Conservation (phyloP, 2,888 invertebrate genomes). For the Notodonta dromedarius region DNA sequence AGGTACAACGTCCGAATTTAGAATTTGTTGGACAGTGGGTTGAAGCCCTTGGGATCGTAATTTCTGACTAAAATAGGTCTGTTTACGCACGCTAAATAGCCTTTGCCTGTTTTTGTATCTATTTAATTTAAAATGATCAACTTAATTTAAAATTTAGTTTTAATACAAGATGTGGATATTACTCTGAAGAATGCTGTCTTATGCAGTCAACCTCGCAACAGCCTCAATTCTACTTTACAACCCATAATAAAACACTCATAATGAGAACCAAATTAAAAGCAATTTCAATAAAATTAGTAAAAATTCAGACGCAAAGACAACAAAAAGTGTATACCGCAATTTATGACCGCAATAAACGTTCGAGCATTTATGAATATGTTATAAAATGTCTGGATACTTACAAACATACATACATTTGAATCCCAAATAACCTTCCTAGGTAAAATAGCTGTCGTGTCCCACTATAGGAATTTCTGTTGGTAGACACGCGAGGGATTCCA, state of each 20-base stretch:
- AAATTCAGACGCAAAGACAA: constrained; percentile 20
- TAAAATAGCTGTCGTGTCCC: constrained; percentile 58
- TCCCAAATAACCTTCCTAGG: constrained; percentile 40
- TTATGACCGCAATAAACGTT: constrained; percentile 33
- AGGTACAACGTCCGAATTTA: constrained; percentile 1
- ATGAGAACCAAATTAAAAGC: constrained; percentile 29
- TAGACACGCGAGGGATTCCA: constrained; percentile 70
- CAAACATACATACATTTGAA: constrained; percentile 35
- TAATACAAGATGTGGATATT: no score
- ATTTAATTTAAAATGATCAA: constrained; percentile 7
- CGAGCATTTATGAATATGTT: constrained; percentile 39
- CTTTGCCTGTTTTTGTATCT: not conserved
- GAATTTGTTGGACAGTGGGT: constrained; percentile 1
- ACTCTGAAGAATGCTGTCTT: no score
- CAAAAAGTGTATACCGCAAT: constrained; percentile 28
- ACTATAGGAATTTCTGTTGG: constrained; percentile 64
- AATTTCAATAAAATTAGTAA: constrained; percentile 26
- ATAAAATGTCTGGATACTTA: constrained; percentile 34
- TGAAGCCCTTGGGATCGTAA: not conserved
- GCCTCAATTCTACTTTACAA: not conserved
- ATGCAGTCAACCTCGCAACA: no score
- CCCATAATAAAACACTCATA: constrained; percentile 11
- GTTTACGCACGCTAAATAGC: not conserved
- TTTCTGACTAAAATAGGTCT: constrained; percentile 4
- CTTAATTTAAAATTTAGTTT: constrained; percentile 5